A percentile compares a stretch with the other conserved stretches of the same genome.
phyloP scores from a whole-genome alignment of 2,113 vertebrate species.

The Columba livia region DNA sequence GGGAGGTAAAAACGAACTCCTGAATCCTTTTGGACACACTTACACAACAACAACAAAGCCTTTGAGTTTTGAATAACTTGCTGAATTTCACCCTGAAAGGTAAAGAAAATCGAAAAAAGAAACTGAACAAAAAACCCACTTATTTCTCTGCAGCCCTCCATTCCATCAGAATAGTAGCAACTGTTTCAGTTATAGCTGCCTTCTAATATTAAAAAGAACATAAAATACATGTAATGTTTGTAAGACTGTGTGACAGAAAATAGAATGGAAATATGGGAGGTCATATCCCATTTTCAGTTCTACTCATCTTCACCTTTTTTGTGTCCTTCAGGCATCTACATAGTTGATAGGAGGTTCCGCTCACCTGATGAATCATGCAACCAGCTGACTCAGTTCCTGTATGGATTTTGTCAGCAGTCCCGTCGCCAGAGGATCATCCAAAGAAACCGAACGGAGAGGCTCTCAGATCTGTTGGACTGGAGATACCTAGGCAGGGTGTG shows the following conservation, averaged over 20 bases:
- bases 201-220: not conserved
- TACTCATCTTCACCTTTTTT: not conserved
- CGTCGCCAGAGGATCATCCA: constrained; percentile 95
- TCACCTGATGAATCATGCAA: constrained; percentile 93
- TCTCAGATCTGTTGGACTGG: constrained; percentile 95
- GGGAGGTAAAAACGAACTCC: not conserved
- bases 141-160: not conserved
- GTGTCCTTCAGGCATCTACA: constrained; percentile 87
- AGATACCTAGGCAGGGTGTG: constrained; percentile 91
- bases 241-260: not conserved
- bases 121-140: too few relatives aligned
- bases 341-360: constrained; percentile 90
- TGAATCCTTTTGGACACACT: not conserved
- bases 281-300: not conserved
- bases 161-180: not conserved
- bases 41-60: not conserved
- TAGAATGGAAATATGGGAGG: not conserved
- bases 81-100: not conserved
- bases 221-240: not conserved
- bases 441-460: constrained; percentile 91
- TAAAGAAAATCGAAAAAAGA: not conserved
- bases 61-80: not conserved
- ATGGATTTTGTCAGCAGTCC: constrained; percentile 93
- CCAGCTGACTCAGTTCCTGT: constrained; percentile 95
- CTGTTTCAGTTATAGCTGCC: not conserved